Evolutionary conservation across 1,140 invertebrate species (phyloP).

Genomic region (Drosophila nigrodunni): DNA sequence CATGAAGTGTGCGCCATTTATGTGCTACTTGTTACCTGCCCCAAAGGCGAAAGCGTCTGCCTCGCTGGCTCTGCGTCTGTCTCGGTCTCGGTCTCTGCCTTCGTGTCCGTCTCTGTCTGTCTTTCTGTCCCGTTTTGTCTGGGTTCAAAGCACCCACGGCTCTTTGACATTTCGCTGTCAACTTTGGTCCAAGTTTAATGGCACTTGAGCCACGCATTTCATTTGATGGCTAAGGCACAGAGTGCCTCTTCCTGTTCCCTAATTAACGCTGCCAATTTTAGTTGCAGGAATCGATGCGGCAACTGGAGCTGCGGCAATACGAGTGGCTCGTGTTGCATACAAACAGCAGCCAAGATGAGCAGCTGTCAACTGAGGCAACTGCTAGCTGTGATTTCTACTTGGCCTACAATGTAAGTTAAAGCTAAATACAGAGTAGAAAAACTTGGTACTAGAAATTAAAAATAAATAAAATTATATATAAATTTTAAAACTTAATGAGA

Average conservation of each 20-base stretch:
- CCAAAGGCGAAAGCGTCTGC: slow-evolving; percentile 3
- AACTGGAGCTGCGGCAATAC: slow-evolving; percentile 47
- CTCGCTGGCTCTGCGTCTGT: slow-evolving; percentile 1
- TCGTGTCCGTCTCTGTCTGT: neutral
- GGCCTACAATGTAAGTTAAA: slow-evolving; percentile 79
- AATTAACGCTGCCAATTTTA: slow-evolving; percentile 64
- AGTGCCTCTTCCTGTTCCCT: slow-evolving; percentile 30
- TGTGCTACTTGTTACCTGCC: slow-evolving; percentile 78
- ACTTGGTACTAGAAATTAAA: neutral
- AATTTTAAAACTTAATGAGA: too few relatives aligned
- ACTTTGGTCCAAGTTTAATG: slow-evolving; percentile 55
- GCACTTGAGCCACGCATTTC: slow-evolving; percentile 63
- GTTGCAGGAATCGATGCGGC: slow-evolving; percentile 68
- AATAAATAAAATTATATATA: too few relatives aligned
- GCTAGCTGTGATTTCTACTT: slow-evolving; percentile 73
- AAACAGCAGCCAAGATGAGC: slow-evolving; percentile 26
- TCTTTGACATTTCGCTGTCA: slow-evolving; percentile 66
- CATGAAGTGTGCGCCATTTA: slow-evolving; percentile 65
- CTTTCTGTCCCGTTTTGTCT: neutral
- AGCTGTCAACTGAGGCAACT: neutral
- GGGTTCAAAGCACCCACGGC: slow-evolving; percentile 20
- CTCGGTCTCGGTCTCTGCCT: neutral
- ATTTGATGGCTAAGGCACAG: slow-evolving; percentile 42
- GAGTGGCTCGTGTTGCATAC: slow-evolving; percentile 40
- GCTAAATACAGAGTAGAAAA: neutral